Evolutionary conservation across 1,140 invertebrate genomes (phyloP), one percentile per base, ranked within the genome.

Genomic region (Liolophura sinensis): DNA sequence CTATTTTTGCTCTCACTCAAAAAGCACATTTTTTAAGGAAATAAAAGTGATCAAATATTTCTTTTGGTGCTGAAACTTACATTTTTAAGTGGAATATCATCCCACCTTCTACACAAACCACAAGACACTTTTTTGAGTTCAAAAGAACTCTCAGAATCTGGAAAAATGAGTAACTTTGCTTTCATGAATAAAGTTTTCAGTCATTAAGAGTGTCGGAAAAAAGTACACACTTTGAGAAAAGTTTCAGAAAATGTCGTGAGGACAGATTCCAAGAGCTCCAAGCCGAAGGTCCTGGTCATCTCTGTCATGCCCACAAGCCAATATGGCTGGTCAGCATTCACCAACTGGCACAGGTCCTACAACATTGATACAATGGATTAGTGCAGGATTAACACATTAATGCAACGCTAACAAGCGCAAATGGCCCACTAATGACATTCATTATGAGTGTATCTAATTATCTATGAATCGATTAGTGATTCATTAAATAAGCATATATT

Each of bases 301-400:
- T 98, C 96, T 11, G 93, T 94, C 84, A 99, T 94, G 9, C 95
- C 95, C 20, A 93, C 88, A 49, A 99, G 85, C 96, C 96, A 99
- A 72, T 90, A 91, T 0, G 96, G 94, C 78, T 96, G 92, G 84
- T 99, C 97, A 11, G 93, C 95, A 86, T 98, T 97, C 1, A 99
- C 94, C 62, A 99, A 84, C 78, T 96, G 93, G 56, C 98, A 95
- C 70, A 99, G 89, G 87, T 99, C 97, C 90, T 93, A 75, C 14
- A 76, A 73, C 77, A 75, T 64, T 73, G 31, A 66, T 62, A 47
- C 50, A 40, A 12, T 58, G 48, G 18, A 62, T 14, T 18, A 24
- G 25, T 14, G 22, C 5, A 62, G 47, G n/a, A 58, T 61, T 16
- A 56, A 16, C 9, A 58, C 54, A 56, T 86, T 94, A 92, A 87